Conservation (phyloP, 2,888 invertebrate genomes). For the Cephus pulcher region DNA sequence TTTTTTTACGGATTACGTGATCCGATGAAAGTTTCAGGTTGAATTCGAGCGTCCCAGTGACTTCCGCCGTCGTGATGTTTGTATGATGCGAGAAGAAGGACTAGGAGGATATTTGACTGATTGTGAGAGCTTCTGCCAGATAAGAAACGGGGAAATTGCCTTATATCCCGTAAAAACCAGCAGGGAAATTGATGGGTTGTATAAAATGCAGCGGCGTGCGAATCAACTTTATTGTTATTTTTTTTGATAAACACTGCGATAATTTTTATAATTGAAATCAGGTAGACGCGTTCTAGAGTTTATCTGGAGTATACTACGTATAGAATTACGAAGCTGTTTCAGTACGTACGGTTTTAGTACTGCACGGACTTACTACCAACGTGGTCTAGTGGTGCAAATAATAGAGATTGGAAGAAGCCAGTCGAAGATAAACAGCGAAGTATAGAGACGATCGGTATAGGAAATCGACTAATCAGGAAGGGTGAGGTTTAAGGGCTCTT, state of each 20-base stretch:
- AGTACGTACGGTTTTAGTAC: no score
- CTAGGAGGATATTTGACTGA: neutral
- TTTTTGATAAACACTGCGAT: neutral
- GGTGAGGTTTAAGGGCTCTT: slow-evolving; percentile 12
- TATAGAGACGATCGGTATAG: neutral
- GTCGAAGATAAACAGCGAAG: neutral
- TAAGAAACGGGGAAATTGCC: slow-evolving; percentile 5
- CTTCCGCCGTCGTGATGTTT: neutral
- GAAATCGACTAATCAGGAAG: neutral
- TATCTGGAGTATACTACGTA: neutral
- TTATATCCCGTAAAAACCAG: neutral
- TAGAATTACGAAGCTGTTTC: neutral
- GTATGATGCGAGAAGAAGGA: neutral
- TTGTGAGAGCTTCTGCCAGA: neutral
- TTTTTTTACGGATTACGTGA: neutral
- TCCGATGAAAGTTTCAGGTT: neutral
- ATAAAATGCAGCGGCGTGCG: neutral
- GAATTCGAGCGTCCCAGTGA: neutral
- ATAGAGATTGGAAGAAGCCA: neutral
- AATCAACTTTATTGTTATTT: neutral
- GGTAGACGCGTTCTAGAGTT: neutral
- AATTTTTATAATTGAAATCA: neutral
- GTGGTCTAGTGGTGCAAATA: neutral
- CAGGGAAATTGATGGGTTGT: neutral
- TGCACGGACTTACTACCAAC: neutral